Evolutionary conservation across 2,797 vertebrate genomes (phyloP).

Genomic region (Pangasius larnaudii): DNA sequence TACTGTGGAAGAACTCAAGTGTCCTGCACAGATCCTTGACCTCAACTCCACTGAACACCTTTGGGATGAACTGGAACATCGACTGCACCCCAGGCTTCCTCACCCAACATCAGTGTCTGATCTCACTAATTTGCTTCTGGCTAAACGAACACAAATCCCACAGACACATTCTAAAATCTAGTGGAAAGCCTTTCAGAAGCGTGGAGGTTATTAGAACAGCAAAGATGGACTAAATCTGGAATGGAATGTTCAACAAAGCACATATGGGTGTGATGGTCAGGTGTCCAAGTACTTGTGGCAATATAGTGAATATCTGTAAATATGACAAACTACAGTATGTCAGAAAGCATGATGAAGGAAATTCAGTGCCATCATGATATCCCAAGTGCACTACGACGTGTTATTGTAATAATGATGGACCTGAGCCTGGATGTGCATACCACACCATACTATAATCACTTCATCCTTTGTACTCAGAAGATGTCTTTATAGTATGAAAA

Average conservation of each 20-base stretch:
- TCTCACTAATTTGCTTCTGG: neutral
- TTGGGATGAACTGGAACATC: neutral
- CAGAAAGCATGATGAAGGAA: neutral
- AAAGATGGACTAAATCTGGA: neutral
- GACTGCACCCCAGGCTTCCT: neutral
- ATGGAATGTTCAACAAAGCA: neutral
- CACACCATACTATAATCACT: neutral
- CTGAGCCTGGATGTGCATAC: neutral
- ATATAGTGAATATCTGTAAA: neutral
- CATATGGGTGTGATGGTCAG: neutral
- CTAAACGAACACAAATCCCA: neutral
- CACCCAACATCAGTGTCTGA: neutral
- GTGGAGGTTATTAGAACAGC: too few relatives aligned
- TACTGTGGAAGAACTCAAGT: neutral
- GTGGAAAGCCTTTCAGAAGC: neutral
- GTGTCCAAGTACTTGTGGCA: neutral
- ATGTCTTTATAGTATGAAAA: neutral
- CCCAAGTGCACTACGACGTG: neutral
- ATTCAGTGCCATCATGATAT: neutral
- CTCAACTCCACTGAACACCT: neutral
- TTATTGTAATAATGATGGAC: neutral
- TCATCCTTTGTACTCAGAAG: neutral
- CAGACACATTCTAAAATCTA: neutral
- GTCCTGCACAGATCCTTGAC: too few relatives aligned
- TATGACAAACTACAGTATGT: neutral